These are phyloP conservation scores for Dasysyrphus tricinctus DNA, from an alignment of 2,888 invertebrate genomes.

Conservation along the genomic window DNA sequence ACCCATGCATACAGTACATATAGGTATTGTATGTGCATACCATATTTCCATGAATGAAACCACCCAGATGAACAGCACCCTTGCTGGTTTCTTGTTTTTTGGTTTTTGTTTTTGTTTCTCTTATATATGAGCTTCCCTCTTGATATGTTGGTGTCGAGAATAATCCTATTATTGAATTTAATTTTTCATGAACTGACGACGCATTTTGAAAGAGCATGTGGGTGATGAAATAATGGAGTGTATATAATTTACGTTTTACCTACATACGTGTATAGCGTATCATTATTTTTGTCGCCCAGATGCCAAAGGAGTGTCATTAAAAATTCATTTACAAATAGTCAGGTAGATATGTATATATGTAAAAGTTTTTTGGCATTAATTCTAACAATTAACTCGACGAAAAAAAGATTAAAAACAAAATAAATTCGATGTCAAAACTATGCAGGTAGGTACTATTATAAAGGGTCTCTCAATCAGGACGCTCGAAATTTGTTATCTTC, in stretches of 20 bases:
- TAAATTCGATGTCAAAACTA: background rate
- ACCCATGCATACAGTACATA: background rate
- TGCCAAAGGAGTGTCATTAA: slow-evolving; percentile 27
- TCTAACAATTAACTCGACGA: slow-evolving; percentile 11
- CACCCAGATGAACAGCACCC: background rate
- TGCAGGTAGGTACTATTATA: no score
- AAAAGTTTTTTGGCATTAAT: slow-evolving; percentile 1
- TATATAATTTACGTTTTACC: no score
- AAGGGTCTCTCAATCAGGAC: no score
- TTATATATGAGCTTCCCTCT: slow-evolving; percentile 18
- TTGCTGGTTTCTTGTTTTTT: background rate
- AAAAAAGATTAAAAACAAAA: background rate
- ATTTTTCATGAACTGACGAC: slow-evolving; percentile 54
- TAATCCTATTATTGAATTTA: slow-evolving; percentile 66
- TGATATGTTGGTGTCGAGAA: slow-evolving; percentile 35
- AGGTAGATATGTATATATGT: background rate
- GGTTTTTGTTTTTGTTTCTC: background rate
- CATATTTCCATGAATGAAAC: slow-evolving; percentile 4
- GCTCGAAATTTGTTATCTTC: no score
- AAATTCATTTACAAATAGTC: slow-evolving; percentile 11
- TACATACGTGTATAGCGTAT: slow-evolving; percentile 15
- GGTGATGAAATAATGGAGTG: slow-evolving; percentile 22
- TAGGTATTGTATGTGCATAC: no score
- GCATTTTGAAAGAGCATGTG: slow-evolving; percentile 45
- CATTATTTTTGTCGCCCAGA: slow-evolving; percentile 36